Evolutionary conservation across 1,140 invertebrate genomes (phyloP).

Genomic region (Drosophila baimaii): DNA sequence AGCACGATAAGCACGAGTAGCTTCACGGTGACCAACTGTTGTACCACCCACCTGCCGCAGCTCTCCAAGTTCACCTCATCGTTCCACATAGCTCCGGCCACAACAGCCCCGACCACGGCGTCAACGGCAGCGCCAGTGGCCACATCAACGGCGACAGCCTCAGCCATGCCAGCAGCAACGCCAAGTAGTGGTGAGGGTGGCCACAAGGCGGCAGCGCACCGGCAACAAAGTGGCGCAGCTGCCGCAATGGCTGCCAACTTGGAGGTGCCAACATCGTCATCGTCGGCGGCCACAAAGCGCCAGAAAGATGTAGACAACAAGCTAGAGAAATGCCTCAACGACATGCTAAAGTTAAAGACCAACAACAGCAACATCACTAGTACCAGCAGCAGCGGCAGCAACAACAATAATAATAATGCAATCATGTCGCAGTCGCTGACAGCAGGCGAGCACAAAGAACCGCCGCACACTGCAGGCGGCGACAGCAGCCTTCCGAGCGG

Average conservation of each 20-base stretch:
- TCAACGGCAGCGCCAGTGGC: constrained; percentile 16
- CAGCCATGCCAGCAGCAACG: constrained; percentile 21
- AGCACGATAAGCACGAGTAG: constrained; percentile 80
- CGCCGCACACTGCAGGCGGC: constrained; percentile 27
- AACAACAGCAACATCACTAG: constrained; percentile 38
- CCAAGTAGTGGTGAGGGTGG: constrained; percentile 27
- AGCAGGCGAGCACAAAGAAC: constrained; percentile 69
- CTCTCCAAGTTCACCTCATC: constrained; percentile 82
- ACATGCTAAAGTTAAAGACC: constrained; percentile 80
- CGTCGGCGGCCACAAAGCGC: constrained; percentile 68
- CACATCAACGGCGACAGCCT: constrained; percentile 2
- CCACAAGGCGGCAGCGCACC: constrained; percentile 38
- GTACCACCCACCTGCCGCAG: constrained; percentile 78
- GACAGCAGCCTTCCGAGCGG: constrained; percentile 33
- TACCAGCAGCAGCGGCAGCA: constrained; percentile 30
- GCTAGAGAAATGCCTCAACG: constrained; percentile 80
- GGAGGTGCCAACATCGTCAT: constrained; percentile 43
- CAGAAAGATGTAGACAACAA: constrained; percentile 84
- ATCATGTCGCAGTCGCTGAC: constrained; percentile 63
- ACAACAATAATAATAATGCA: constrained; percentile 43
- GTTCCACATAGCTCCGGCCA: constrained; percentile 69
- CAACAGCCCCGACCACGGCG: constrained; percentile 26
- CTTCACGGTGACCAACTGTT: constrained; percentile 79
- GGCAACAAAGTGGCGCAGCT: constrained; percentile 32
- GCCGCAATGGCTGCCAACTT: constrained; percentile 27